Base-by-base conservation (phyloP, 2,888 invertebrate genomes). In the Muschampia plurimacula region DNA sequence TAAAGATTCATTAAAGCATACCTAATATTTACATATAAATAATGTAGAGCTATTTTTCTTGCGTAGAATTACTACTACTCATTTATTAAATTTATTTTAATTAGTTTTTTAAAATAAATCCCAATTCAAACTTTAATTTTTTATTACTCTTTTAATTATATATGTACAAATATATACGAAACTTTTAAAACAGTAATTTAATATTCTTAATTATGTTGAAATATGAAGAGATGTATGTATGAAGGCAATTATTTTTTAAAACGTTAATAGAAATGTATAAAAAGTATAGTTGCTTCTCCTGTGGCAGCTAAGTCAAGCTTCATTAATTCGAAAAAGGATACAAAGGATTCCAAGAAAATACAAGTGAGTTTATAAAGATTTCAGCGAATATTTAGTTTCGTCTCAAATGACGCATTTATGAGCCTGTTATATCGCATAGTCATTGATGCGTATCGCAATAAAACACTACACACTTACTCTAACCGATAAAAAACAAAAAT, bases 331-430 rank as follows among this genome's bases (percentile, higher is more conserved):
- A 72, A 62, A 72, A 55, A 52, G 52, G 66, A 67, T 72, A 62
- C 66, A 72, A 41, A 49, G 15, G 28, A 62, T 72, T 67, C 67
- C 67, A 62, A 67, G 66, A 59, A 57, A 36, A 62, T 59, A 59
- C 9, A 28, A 44, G 49, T 60, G 39, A 36, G 60, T 41, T 67
- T 62, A 49, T 12, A 36, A 66, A 67, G 15, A 41, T n/a, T 39
- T 69, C 62, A 69, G 15, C 32, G 39, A 66, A 67, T 62, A 67
- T 72, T 72, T 62, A 32, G 72, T 72, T 72, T 67, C 67, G 67
- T 67, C 72, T 67, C 67, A 62, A 72, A 62, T 67, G 67, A 55
- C 67, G 62, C 52, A 52, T 66, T 66, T 60, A 66, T 7, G 52
- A 15, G 49, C 60, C 62, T 59, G 65, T 52, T 72, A 52, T 39